Evolutionary conservation across 1,140 invertebrate genomes (phyloP).

Genomic region (Capitella teleta): DNA sequence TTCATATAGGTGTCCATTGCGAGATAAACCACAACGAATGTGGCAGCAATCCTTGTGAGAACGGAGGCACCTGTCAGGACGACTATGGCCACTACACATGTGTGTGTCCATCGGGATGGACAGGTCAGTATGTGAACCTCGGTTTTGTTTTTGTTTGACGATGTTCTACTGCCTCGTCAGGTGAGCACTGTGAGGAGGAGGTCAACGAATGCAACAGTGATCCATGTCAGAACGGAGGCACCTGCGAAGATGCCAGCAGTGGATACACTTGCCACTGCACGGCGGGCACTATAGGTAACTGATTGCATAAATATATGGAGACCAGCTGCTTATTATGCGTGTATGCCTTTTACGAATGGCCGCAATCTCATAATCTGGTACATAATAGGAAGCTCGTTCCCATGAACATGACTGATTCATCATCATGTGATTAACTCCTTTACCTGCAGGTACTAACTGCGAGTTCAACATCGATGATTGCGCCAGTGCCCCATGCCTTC

Average conservation of each 20-base stretch:
- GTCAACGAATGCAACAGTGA: conserved; percentile 31
- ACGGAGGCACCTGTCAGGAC: conserved; percentile 2
- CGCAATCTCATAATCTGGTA: too few relatives aligned
- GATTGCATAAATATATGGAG: too few relatives aligned
- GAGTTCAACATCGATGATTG: conserved; percentile 81
- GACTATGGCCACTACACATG: not conserved
- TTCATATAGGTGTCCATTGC: too few relatives aligned
- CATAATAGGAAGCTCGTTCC: too few relatives aligned
- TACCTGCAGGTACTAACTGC: conserved; percentile 15
- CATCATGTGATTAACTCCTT: not conserved
- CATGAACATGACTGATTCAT: not conserved
- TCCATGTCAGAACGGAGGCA: conserved; percentile 14
- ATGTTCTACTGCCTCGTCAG: not conserved
- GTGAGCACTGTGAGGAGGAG: not conserved
- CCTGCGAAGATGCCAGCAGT: conserved; percentile 12
- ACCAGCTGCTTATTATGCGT: too few relatives aligned
- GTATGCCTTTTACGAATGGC: too few relatives aligned
- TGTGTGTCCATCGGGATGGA: conserved; percentile 4
- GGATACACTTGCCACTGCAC: too few relatives aligned
- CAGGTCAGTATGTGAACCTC: conserved; percentile 6
- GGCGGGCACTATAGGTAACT: too few relatives aligned
- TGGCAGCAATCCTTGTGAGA: conserved; percentile 4
- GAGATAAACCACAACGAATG: too few relatives aligned
- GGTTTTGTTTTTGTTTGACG: not conserved
- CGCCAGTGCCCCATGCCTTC: conserved; percentile 77